A percentile compares a stretch with the other conserved stretches of the same genome.
phyloP scores from a whole-genome alignment of 2,888 invertebrate genomes.

The Drosophila fulvimacula region DNA sequence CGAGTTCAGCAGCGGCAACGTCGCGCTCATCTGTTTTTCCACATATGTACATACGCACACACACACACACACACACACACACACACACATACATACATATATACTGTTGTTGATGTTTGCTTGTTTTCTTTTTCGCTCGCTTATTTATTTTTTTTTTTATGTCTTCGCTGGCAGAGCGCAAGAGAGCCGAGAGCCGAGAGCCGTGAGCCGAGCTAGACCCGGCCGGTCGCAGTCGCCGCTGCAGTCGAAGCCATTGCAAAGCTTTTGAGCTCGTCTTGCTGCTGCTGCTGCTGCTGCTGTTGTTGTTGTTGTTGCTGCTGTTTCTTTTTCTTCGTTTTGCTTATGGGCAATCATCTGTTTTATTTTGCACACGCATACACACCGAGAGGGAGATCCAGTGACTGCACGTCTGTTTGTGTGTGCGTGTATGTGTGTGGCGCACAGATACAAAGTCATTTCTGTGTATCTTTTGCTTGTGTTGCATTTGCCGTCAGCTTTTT shows the following conservation, averaged over 20 bases:
- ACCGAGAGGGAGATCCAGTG: slow-evolving; percentile 16
- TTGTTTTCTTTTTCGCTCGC: slow-evolving; percentile 65
- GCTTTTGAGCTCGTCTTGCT: slow-evolving; percentile 45
- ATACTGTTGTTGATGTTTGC: slow-evolving; percentile 64
- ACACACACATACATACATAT: not conserved
- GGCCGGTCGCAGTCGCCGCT: slow-evolving; percentile 52
- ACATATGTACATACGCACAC: slow-evolving; percentile 31
- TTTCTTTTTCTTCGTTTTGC: slow-evolving; percentile 62
- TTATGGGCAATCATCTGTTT: slow-evolving; percentile 80
- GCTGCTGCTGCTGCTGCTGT: slow-evolving; percentile 30
- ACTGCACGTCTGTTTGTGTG: slow-evolving; percentile 26
- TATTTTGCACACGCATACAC: slow-evolving; percentile 65
- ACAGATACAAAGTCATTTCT: slow-evolving; percentile 62
- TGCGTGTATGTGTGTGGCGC: slow-evolving; percentile 16
- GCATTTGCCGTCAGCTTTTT: slow-evolving; percentile 72
- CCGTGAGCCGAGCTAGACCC: slow-evolving; percentile 56
- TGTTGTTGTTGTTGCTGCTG: slow-evolving; percentile 33
- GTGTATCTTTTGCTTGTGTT: slow-evolving; percentile 67
- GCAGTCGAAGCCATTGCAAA: slow-evolving; percentile 37
- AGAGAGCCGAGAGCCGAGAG: slow-evolving; percentile 51
- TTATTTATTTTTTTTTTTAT: slow-evolving; percentile 73
- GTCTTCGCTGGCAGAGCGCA: slow-evolving; percentile 54
- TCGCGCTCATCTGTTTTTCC: slow-evolving; percentile 71
- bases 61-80: not conserved
- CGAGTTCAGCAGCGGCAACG: slow-evolving; percentile 64